Conservation (phyloP, 2,113 vertebrate species). For the Lepidothrix coronata region DNA sequence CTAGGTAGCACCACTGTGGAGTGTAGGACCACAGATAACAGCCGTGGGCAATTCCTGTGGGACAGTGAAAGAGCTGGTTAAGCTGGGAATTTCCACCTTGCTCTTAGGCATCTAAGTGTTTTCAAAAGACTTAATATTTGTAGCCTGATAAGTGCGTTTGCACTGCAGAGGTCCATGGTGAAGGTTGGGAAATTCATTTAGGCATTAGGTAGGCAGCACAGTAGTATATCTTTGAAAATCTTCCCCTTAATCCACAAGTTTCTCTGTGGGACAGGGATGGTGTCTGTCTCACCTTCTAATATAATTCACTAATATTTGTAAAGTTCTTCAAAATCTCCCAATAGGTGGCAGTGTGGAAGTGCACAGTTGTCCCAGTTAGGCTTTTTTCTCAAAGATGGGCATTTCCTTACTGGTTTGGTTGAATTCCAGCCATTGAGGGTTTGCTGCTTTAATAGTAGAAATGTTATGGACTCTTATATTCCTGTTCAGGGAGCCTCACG, state of each 20-base stretch:
- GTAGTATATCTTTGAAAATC: neutral
- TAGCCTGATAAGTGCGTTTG: neutral
- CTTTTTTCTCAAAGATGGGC: neutral
- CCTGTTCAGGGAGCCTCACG: neutral
- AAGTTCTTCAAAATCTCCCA: neutral
- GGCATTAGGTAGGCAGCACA: neutral
- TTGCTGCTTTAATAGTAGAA: neutral
- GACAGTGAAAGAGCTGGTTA: neutral
- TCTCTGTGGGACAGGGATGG: neutral
- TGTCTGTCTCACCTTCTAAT: neutral
- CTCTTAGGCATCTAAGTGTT: neutral
- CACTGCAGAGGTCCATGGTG: neutral
- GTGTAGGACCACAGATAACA: neutral
- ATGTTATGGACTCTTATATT: neutral
- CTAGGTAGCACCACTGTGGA: neutral
- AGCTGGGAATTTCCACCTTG: neutral
- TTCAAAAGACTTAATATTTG: neutral
- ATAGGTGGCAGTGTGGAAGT: constrained; percentile 55
- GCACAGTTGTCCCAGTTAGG: neutral
- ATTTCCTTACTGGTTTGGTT: neutral
- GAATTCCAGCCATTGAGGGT: neutral
- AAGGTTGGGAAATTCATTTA: neutral
- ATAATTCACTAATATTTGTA: neutral
- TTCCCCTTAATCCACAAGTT: neutral
- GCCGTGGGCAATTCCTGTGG: neutral